Base-by-base conservation (phyloP, 2,888 invertebrate species). In the Geophilus truncorum region DNA sequence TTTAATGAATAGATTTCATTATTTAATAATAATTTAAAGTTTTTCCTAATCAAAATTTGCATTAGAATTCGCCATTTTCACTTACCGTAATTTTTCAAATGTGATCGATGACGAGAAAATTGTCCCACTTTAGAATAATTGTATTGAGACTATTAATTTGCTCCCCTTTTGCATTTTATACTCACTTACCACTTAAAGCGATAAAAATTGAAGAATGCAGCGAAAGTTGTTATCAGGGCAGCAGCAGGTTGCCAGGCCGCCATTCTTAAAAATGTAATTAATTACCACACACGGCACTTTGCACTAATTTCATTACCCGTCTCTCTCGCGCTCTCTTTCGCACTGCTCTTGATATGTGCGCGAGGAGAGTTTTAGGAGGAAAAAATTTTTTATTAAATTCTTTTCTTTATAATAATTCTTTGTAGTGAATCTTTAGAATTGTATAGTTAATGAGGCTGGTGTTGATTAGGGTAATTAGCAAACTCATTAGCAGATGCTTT, bases 191-290 rank as follows among this genome's bases (percentile, higher is more conserved):
- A 23, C 21, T 62, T 62, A 18, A 51, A 18, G 57, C 57, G 57
- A 62, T 62, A 62, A 62, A 62, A 62, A 62, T 62, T 62, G 57
- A 62, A 62, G 23, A 62, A 23, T 62, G 57, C 57, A 62, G 57
- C 57, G 6, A 62, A 62, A 23, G 57, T 62, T 62, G 57, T 62
- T 62, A 62, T 62, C 57, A 62, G 57, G 57, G 7, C 57, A 62
- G 23, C 57, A 62, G 57, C 57, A 62, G 57, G 57, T 62, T 62
- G 57, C 57, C 57, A 62, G 57, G 23, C 57, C n/a, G 57, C 57
- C 57, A 62, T 62, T 62, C 57, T 62, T 62, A 62, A 62, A 40
- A 62, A 23, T 62, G 57, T 62, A 62, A 62, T 62, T 62, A 62
- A 62, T 62, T 62, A 62, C 57, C 57, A 21, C 57, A 23, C 23